Evolutionary conservation across 2,888 invertebrate species (phyloP), one percentile per base, ranked within the genome.

Genomic region (Scaptomyza tumidula): DNA sequence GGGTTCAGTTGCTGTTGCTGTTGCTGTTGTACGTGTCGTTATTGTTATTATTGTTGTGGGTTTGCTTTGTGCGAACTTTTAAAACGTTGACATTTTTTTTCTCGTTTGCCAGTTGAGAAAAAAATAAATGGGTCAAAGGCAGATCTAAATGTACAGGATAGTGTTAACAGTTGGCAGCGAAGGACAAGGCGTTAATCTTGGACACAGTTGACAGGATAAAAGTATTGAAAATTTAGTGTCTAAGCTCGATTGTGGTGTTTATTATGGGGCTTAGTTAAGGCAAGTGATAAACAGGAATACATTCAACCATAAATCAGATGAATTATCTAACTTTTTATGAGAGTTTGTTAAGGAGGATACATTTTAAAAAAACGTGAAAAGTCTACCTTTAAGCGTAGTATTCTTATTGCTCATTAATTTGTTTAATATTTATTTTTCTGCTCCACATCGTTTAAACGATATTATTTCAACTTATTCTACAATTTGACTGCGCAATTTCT

Each of bases 21-120:
- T 67, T 65, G 33, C 27, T 48, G 33, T 66, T 58, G 50, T 60
- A 60, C 49, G 31, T 37, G 27, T 13, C 11, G 11, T 52, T 39
- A 37, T 14, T 52, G 39, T 27, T 37, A 16, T 52, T 52, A 52
- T 27, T 27, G 11, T 63, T 66, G 58, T 55, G 50, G 49, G 33
- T 46, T 44, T n/a, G 57, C 63, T 61, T 75, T 75, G 76, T 72
- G 64, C 64, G 37, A 41, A 58, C 57, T 72, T 72, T 75, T 59
- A 49, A 76, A 72, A 64, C 77, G 75, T 75, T 75, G 63, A 68
- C 75, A 76, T 52, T 69, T 75, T 50, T 68, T 56, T 37, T 45
- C 13, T 43, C 10, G 13, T 49, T 19, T 39, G 62, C 37, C 35
- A 24, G 35, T 37, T 60, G 29, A 35, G 35, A 9, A 10, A 16